Percentiles rank a stretch among this genome's conserved stretches.
phyloP scores from a whole-genome alignment of 2,113 vertebrate species.

The Thamnophis sirtalis region DNA sequence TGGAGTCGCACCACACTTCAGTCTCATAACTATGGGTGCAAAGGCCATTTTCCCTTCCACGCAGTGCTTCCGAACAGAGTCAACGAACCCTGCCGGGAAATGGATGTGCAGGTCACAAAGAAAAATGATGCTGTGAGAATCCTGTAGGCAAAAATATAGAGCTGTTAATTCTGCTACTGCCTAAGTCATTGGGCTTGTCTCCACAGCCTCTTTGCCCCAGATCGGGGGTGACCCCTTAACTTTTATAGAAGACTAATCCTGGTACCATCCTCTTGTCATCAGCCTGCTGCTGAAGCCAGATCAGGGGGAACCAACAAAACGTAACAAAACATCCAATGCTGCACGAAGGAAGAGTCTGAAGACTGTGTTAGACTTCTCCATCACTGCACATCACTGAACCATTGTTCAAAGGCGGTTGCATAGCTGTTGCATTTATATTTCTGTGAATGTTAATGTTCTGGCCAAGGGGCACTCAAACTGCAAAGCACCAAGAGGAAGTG shows the following conservation, averaged over 20 bases:
- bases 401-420: no score
- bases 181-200: background rate
- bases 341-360: background rate
- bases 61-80: slow-evolving; percentile 88
- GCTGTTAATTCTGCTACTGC: rapidly evolving
- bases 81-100: slow-evolving; percentile 82
- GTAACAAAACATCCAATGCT: background rate
- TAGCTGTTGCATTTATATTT: no score
- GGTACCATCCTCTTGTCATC: background rate
- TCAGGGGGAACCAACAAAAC: background rate
- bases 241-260: background rate
- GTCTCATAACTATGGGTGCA: slow-evolving; percentile 87
- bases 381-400: no score
- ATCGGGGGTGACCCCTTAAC: background rate
- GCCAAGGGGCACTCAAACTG: no score
- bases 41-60: slow-evolving; percentile 91
- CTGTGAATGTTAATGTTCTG: no score
- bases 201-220: background rate
- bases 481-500: background rate
- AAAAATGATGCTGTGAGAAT: slow-evolving; percentile 90
- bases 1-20: slow-evolving; percentile 84
- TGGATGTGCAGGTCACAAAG: slow-evolving; percentile 96
- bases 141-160: slow-evolving; percentile 63
- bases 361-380: no score
- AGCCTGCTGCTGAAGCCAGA: background rate